Base-by-base conservation (phyloP, 2,113 vertebrate genomes). In the Amphiprion percula region DNA sequence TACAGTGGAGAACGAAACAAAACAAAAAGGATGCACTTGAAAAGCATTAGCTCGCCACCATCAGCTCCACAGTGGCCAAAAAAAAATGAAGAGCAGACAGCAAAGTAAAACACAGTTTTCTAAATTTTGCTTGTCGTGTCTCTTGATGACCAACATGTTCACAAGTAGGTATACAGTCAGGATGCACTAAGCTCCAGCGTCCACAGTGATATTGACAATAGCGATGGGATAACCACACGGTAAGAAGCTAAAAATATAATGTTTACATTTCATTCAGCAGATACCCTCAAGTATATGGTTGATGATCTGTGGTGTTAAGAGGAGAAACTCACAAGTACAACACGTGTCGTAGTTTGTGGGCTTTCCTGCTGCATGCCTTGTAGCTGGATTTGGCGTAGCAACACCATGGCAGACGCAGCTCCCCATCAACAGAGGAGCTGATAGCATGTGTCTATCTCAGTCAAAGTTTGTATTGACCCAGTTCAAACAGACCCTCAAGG, bases 401-500 rank as follows among this genome's bases (percentile, higher is more conserved):
- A 73, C 49, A 58, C 71, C 33, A 30, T 4, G 33, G 37, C 59
- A 54, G 67, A 77, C 26, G 74, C 41, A 61, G 67, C 70, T 77
- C 59, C 39, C 44, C 62, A n/a, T 81, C 83, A 53, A 49, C 72
- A 65, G 30, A 83, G 46, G 61, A 80, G 71, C 62, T 47, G 69
- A 79, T 54, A 10, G 58, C 23, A 63, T 64, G 61, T 10, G 65
- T 70, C 85, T 79, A 21, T 79, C 58, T 78, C 54, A 30, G 65
- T 78, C 78, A 79, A 85, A 82, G 83, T 85, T 89, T 81, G 56
- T 85, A 65, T 91, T 78, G 82, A 83, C 62, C 74, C 76, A 88
- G 84, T 87, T 88, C 74, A 80, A 82, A 88, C 72, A 84, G 79
- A 88, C 74, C 89, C 81, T 89, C 85, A 87, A 93, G 91, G 90